A percentile compares a stretch with the other conserved stretches of the same genome.
phyloP scores from a whole-genome alignment of 2,888 invertebrate genomes.

The Bhutanitis thaidina region DNA sequence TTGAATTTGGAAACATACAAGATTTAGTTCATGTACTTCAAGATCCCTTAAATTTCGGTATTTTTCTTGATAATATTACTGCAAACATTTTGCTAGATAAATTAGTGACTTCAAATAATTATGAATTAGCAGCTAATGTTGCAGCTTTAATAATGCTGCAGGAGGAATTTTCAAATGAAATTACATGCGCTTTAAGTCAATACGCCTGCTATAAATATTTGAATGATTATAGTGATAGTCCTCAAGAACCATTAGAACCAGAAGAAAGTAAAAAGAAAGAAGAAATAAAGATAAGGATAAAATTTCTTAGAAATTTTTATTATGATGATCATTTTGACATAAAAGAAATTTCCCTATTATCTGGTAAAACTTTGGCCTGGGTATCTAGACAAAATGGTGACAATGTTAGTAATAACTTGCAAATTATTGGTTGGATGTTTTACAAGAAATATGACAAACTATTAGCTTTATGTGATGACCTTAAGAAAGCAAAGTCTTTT shows the following conservation, averaged over 20 bases:
- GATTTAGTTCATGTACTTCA: conserved; percentile 86
- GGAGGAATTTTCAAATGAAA: conserved; percentile 88
- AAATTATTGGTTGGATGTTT: conserved; percentile 83
- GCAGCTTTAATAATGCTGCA: conserved; percentile 92
- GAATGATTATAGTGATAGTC: conserved; percentile 39
- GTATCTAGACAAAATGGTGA: conserved; percentile 75
- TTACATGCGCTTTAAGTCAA: conserved; percentile 84
- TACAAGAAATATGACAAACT: conserved; percentile 83
- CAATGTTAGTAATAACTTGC: conserved; percentile 75
- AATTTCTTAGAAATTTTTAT: conserved; percentile 88
- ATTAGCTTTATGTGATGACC: conserved; percentile 37
- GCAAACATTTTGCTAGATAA: conserved; percentile 90
- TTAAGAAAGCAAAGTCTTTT: conserved; percentile 38
- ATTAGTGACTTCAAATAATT: conserved; percentile 85
- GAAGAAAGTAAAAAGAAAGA: conserved; percentile 64
- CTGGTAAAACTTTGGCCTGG: conserved; percentile 90
- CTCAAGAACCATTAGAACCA: conserved; percentile 28
- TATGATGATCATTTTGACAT: conserved; percentile 96
- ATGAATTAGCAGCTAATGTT: conserved; percentile 85
- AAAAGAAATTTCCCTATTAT: conserved; percentile 82
- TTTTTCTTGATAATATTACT: conserved; percentile 91
- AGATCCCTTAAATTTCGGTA: conserved; percentile 91
- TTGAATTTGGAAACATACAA: conserved; percentile 76
- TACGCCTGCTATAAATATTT: conserved; percentile 88
- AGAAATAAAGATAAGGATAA: conserved; percentile 86